A percentile compares a stretch with the other conserved stretches of the same genome.
Evolutionary conservation across 2,113 vertebrate genomes (phyloP).

Genomic region (Hippocampus mohnikei): DNA sequence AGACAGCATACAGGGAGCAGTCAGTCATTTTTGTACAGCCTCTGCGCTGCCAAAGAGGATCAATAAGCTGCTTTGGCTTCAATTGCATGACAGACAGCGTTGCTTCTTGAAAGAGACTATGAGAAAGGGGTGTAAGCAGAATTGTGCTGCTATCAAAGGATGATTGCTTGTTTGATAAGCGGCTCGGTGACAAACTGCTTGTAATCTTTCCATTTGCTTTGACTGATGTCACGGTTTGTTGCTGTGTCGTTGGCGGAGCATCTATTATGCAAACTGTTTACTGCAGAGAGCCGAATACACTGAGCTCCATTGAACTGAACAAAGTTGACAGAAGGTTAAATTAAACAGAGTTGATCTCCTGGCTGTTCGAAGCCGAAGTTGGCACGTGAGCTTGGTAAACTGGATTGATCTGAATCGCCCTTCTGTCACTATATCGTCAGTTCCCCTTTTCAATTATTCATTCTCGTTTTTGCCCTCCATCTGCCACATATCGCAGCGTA

Average conservation of each 20-base stretch:
- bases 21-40: constrained; percentile 18
- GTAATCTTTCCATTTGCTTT: constrained; percentile 34
- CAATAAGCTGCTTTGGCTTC: constrained; percentile 38
- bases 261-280: constrained; percentile 23
- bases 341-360: constrained; percentile 25
- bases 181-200: constrained; percentile 26
- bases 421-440: constrained; percentile 42
- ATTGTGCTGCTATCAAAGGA: constrained; percentile 35
- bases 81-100: constrained; percentile 34
- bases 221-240: constrained; percentile 21
- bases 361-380: constrained; percentile 28
- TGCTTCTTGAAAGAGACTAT: constrained; percentile 30
- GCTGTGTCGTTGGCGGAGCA: constrained; percentile 15
- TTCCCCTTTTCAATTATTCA: constrained; percentile 62
- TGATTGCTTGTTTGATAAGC: constrained; percentile 30
- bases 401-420: constrained; percentile 52
- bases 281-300: constrained; percentile 24
- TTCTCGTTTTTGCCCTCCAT: constrained; percentile 52
- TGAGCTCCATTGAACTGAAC: constrained; percentile 16
- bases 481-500: constrained; percentile 58
- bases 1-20: neutral
- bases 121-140: constrained; percentile 35
- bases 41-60: constrained; percentile 23
- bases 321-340: constrained; percentile 49
- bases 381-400: constrained; percentile 41